phyloP scores from a whole-genome alignment of 2,888 invertebrate genomes.

The Ochlodes sylvanus region DNA sequence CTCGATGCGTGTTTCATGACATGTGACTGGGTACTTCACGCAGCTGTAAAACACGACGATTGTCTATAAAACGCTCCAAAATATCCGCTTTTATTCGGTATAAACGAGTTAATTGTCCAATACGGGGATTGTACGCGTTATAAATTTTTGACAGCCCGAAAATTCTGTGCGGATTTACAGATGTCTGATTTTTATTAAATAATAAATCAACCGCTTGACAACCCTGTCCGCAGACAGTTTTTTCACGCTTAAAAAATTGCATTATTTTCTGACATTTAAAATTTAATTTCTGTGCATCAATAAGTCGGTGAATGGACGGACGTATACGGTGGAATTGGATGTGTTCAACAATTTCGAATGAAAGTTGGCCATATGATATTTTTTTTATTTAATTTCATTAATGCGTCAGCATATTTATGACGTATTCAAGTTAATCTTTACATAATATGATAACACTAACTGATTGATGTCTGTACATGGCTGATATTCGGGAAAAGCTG shows the following conservation, averaged over 20 bases:
- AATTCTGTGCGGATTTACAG: slow-evolving; percentile 23
- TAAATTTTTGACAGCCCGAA: slow-evolving; percentile 36
- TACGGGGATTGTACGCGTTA: slow-evolving; percentile 34
- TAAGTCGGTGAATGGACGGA: not conserved
- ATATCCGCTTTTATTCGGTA: slow-evolving; percentile 47
- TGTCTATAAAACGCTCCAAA: slow-evolving; percentile 50
- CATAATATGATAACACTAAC: too few relatives aligned
- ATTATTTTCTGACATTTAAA: slow-evolving; percentile 8
- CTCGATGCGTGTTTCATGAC: slow-evolving; percentile 40
- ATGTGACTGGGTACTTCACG: slow-evolving; percentile 41
- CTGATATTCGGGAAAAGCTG: not conserved
- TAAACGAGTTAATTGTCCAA: slow-evolving; percentile 48
- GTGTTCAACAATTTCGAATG: not conserved
- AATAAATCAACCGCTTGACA: slow-evolving; percentile 33
- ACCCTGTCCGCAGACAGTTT: slow-evolving; percentile 28
- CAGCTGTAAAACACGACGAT: slow-evolving; percentile 45
- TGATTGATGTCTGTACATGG: too few relatives aligned
- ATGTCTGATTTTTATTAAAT: slow-evolving; percentile 35
- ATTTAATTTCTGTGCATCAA: not conserved
- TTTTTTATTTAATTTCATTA: too few relatives aligned
- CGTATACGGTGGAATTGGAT: not conserved
- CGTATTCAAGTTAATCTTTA: too few relatives aligned
- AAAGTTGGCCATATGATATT: not conserved
- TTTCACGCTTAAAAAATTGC: slow-evolving; percentile 19
- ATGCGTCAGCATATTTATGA: too few relatives aligned